phyloP scores from a whole-genome alignment of 1,140 invertebrate species.

The Brachionus paranguensis region DNA sequence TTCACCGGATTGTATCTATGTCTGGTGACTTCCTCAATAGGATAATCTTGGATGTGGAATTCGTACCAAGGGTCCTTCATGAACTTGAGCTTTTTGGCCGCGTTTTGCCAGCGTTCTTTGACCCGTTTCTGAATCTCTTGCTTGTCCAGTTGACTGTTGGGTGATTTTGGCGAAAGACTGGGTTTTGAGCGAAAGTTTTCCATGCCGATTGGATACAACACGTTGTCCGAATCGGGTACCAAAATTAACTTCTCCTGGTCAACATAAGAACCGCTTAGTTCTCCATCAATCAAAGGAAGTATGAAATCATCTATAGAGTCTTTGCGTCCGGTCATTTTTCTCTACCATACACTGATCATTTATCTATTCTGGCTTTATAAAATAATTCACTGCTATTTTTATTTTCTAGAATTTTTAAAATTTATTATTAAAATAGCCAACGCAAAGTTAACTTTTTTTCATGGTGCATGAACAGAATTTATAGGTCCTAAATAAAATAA shows the following conservation, averaged over 20 bases:
- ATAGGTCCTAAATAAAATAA: background rate
- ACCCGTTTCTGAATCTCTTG: background rate
- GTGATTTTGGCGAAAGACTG: background rate
- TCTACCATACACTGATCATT: background rate
- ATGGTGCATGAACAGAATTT: background rate
- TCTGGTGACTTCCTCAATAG: slow-evolving; percentile 50
- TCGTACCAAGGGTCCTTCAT: slow-evolving; percentile 56
- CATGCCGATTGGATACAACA: slow-evolving; percentile 22
- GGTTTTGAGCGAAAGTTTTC: slow-evolving; percentile 3
- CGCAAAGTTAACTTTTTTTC: background rate
- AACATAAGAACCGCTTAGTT: background rate
- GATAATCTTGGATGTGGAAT: slow-evolving; percentile 53
- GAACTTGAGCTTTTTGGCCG: slow-evolving; percentile 45
- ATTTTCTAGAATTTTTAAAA: background rate
- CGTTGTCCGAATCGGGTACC: background rate
- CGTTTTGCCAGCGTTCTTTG: slow-evolving; percentile 45
- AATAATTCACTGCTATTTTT: background rate
- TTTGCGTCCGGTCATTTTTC: background rate
- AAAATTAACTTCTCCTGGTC: background rate
- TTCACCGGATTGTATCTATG: slow-evolving; percentile 56
- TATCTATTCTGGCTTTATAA: background rate
- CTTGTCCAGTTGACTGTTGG: background rate
- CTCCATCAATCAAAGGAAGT: background rate
- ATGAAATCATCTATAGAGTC: background rate
- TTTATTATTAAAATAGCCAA: background rate